Percentiles rank a stretch among this genome's conserved stretches.
Evolutionary conservation across 2,113 vertebrate species (phyloP).

Genomic region (Melanerpes formicivorus): DNA sequence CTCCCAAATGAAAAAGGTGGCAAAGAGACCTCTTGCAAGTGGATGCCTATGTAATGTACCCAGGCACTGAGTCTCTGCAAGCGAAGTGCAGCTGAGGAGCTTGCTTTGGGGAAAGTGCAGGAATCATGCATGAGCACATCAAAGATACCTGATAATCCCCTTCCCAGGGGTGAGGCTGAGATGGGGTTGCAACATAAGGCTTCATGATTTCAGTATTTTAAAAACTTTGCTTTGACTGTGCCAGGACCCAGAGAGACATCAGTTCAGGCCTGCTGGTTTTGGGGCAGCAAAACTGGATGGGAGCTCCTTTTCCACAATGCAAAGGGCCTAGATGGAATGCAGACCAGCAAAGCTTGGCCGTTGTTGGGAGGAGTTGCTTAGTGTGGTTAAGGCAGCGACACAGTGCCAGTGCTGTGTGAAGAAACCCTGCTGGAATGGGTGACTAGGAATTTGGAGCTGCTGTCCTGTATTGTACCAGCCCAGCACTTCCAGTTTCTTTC

Average conservation of each 20-base stretch:
- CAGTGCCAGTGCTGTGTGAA: rapidly evolving
- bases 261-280: background rate
- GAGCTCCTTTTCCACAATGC: background rate
- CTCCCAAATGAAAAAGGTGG: background rate
- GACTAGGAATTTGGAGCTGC: background rate
- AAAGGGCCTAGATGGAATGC: background rate
- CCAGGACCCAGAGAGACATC: background rate
- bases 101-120: background rate
- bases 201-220: background rate
- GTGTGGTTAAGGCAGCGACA: background rate
- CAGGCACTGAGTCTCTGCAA: rapidly evolving
- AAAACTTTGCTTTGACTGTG: background rate
- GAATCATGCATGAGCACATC: background rate
- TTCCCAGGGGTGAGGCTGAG: background rate
- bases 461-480: background rate
- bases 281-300: background rate
- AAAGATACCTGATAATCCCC: background rate
- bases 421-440: background rate
- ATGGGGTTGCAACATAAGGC: background rate
- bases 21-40: background rate
- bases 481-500: background rate
- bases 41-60: rapidly evolving
- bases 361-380: background rate
- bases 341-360: background rate
- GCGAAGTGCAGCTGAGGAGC: background rate